Evolutionary conservation across 2,888 invertebrate species (phyloP), one percentile per base, ranked within the genome.

Genomic region (Oithona nana): DNA sequence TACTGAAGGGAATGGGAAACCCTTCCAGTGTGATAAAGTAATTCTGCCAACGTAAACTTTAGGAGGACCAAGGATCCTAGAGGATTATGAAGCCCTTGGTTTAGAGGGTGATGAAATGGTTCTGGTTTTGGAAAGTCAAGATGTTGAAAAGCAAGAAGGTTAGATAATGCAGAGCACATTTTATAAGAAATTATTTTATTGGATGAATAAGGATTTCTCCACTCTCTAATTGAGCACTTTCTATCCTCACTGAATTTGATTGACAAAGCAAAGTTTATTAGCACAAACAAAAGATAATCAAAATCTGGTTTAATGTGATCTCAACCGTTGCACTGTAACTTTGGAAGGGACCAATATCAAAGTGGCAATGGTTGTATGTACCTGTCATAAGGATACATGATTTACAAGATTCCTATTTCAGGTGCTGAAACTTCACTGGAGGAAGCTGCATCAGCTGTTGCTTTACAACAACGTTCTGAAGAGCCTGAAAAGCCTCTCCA

Each of bases 401-500:
- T 54, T 54, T 54, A 4, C 26, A 26, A 54, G 20, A 20, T 54
- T 24, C 54, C 20, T 54, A 2, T 54, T 54, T 54, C 54, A 54
- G 54, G 54, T 20, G 26, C 54, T 24, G 54, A 54, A 24, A 3
- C 54, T 54, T 54, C 54, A 20, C 54, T 54, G 16, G 54, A 54
- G 20, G 54, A 54, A 54, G 54, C 54, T 54, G 54, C 26, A 20
- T 26, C 22, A 20, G 26, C 16, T 54, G 54, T 26, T 4, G 20
- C 26, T 39, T 16, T 11, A 39, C 8, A 39, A 16, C 39, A 39
- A 16, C 39, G 16, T n/a, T n/a, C n/a, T n/a, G n/a, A n/a, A n/a
- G n/a, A 16, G 39, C 39, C 39, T 11, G 39, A 39, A 11, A 6
- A 39, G 6, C 39, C 39, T 16, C 6, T 39, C 39, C 39, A 39